phyloP scores from a whole-genome alignment of 2,797 vertebrate species.

The Enteromius argenteus region DNA sequence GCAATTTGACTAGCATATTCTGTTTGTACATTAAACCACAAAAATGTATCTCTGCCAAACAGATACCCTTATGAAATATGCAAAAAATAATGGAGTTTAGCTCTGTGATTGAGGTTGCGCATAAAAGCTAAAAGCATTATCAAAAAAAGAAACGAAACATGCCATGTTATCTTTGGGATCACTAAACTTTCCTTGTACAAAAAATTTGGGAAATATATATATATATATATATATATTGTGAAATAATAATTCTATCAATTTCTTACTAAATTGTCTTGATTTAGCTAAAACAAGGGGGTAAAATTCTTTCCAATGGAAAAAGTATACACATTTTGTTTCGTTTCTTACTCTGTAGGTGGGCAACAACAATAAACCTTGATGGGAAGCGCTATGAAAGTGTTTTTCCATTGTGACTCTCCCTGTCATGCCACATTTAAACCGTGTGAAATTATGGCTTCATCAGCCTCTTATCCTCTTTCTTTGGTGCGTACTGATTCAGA shows the following conservation, averaged over 20 bases:
- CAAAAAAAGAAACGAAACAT: not conserved
- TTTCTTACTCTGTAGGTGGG: constrained; percentile 39
- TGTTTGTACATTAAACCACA: not conserved
- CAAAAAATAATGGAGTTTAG: not conserved
- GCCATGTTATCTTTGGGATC: not conserved
- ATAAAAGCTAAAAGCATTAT: not conserved
- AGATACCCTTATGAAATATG: not conserved
- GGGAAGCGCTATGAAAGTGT: constrained; percentile 19
- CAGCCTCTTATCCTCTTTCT: constrained; percentile 15
- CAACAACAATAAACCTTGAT: constrained; percentile 23
- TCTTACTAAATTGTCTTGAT: not conserved
- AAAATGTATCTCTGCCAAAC: not conserved
- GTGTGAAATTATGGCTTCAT: constrained; percentile 37
- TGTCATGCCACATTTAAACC: constrained; percentile 25
- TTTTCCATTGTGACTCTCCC: constrained; percentile 29
- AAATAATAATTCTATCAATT: not conserved
- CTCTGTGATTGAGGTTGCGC: not conserved
- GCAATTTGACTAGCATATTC: not conserved
- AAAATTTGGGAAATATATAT: not conserved
- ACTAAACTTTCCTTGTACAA: not conserved
- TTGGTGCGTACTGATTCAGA: not conserved
- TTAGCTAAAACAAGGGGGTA: not conserved
- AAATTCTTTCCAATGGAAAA: not conserved
- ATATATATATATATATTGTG: not conserved
- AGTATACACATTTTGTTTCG: constrained; percentile 2